These are phyloP conservation scores for Platycnemis pennipes DNA, from an alignment of 2,888 invertebrate species.

Conservation along the genomic window DNA sequence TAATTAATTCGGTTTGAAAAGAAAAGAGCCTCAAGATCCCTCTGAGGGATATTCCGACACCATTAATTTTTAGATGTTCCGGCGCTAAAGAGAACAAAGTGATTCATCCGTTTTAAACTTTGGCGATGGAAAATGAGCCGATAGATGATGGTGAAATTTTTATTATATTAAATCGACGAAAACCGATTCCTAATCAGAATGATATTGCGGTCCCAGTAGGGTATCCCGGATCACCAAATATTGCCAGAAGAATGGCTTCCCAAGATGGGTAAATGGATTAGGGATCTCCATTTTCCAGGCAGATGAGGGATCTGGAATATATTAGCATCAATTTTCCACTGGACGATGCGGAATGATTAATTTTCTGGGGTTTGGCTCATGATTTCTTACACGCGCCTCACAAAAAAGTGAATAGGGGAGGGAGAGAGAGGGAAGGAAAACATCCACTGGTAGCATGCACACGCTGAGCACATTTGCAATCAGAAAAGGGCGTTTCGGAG, in stretches of 20 bases:
- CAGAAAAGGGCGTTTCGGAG: too few species aligned
- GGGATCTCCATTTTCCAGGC: neutral
- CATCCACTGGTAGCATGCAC: too few species aligned
- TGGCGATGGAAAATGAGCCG: neutral
- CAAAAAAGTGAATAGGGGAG: neutral
- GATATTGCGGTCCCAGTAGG: neutral
- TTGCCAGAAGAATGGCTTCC: neutral
- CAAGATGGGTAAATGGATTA: neutral
- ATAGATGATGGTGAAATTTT: neutral
- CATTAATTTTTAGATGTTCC: too few species aligned
- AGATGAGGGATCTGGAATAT: neutral
- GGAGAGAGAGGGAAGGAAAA: neutral
- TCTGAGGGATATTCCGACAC: too few species aligned
- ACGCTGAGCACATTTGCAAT: too few species aligned
- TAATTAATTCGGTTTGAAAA: too few species aligned
- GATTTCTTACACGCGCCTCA: neutral
- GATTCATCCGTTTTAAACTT: neutral
- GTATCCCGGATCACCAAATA: neutral
- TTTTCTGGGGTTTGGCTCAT: neutral
- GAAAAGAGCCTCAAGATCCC: too few species aligned
- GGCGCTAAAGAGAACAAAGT: too few species aligned
- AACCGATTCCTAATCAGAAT: neutral
- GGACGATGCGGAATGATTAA: neutral
- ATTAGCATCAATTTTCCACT: neutral
- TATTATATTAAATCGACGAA: neutral